Percentiles rank a stretch among this genome's conserved stretches.
Evolutionary conservation across 2,113 vertebrate species (phyloP).

Genomic region (Xyliphius kryptos): DNA sequence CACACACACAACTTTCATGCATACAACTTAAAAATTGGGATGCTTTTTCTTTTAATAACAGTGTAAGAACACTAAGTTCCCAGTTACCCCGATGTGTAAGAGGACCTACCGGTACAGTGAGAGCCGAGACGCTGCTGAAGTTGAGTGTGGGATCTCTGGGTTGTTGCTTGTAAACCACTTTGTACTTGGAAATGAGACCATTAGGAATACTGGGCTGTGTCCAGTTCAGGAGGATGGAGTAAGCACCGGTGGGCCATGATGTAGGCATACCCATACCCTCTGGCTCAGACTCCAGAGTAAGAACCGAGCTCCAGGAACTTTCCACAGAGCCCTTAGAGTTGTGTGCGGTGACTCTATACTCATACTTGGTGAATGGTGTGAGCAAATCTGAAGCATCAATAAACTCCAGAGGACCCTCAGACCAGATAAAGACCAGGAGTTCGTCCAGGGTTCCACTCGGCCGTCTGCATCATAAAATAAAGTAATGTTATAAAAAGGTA

Average conservation of each 20-base stretch:
- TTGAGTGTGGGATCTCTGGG: constrained; percentile 62
- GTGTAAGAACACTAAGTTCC: no score
- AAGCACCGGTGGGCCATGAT: constrained; percentile 64
- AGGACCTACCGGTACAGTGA: constrained; percentile 76
- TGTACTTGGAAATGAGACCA: constrained; percentile 73
- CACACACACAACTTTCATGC: no score
- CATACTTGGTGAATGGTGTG: constrained; percentile 72
- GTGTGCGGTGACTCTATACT: constrained; percentile 70
- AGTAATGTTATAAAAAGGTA: background rate
- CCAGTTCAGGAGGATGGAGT: constrained; percentile 78
- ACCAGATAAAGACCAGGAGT: constrained; percentile 76
- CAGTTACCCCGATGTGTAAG: no score
- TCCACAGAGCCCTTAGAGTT: constrained; percentile 72
- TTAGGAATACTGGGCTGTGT: constrained; percentile 71
- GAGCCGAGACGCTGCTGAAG: constrained; percentile 59
- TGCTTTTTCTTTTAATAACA: no score
- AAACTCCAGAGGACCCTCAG: constrained; percentile 73
- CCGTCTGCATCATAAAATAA: constrained; percentile 57
- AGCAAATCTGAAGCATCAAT: constrained; percentile 67
- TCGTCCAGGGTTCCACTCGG: constrained; percentile 64
- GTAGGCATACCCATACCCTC: constrained; percentile 64
- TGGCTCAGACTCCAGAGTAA: constrained; percentile 73
- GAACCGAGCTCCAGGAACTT: constrained; percentile 69
- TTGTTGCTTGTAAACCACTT: constrained; percentile 70
- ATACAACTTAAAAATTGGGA: no score